These are phyloP conservation scores for Marronus borbonicus DNA, from an alignment of 2,888 invertebrate species.

Conservation along the genomic window DNA sequence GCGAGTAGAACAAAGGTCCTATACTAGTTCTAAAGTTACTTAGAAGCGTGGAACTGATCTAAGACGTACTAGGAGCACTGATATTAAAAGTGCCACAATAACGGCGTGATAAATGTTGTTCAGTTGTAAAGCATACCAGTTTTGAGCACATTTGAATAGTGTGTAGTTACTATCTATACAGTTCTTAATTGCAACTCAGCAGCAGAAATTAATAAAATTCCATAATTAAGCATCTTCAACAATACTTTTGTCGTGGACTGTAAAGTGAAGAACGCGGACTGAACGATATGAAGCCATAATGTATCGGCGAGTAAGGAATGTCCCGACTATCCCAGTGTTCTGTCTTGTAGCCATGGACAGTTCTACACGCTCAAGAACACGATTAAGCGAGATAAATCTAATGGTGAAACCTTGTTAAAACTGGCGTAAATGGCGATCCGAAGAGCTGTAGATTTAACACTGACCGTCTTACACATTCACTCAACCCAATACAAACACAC, in stretches of 20 bases:
- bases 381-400: conserved; percentile 71
- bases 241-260: not conserved
- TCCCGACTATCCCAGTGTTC: conserved; percentile 58
- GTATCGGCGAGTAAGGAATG: conserved; percentile 64
- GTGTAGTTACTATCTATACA: too few species aligned
- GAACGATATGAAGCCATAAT: conserved; percentile 64
- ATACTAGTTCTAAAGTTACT: too few species aligned
- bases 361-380: conserved; percentile 69
- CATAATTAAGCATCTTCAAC: not conserved
- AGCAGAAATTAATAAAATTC: too few species aligned
- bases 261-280: conserved; percentile 33
- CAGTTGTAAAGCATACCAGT: too few species aligned
- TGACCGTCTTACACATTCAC: conserved; percentile 16
- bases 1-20: too few species aligned
- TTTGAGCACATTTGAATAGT: too few species aligned
- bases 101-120: too few species aligned
- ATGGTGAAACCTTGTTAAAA: conserved; percentile 70
- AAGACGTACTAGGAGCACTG: too few species aligned
- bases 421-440: conserved; percentile 67
- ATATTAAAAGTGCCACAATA: too few species aligned
- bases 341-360: conserved; percentile 67
- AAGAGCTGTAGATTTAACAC: conserved; percentile 65
- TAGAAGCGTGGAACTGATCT: too few species aligned
- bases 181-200: too few species aligned
- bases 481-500: not conserved